Evolutionary conservation across 23 tunicate genomes (phyloP).

Genomic region (Styela plicata): DNA sequence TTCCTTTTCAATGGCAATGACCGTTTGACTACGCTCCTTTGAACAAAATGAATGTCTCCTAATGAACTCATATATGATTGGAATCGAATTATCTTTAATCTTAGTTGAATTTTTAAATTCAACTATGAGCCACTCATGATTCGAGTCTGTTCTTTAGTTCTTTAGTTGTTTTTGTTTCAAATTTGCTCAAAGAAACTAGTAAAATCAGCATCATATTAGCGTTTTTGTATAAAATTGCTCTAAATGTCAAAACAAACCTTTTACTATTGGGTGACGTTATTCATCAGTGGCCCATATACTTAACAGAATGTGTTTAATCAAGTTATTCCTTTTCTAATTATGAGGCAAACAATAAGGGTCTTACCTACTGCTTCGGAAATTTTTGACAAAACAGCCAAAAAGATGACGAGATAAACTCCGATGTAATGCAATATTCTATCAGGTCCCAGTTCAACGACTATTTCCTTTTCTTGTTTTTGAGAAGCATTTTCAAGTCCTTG

Average conservation of each 20-base stretch:
- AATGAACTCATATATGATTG: not conserved
- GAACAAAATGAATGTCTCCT: not conserved
- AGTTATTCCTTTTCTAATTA: too few relatives aligned
- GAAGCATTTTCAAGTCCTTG: conserved; percentile 20
- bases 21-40: not conserved
- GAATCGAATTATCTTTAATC: not conserved
- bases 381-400: not conserved
- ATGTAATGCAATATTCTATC: conserved; percentile 11
- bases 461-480: conserved; percentile 2
- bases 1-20: too few relatives aligned
- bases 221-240: not conserved
- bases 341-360: too few relatives aligned
- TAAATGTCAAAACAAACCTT: not conserved
- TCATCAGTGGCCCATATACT: too few relatives aligned
- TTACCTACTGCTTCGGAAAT: not conserved
- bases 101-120: not conserved
- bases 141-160: too few relatives aligned
- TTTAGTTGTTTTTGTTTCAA: too few relatives aligned
- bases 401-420: not conserved
- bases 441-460: not conserved
- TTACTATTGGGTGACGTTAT: too few relatives aligned
- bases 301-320: too few relatives aligned
- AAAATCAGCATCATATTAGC: not conserved
- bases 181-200: not conserved
- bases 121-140: too few relatives aligned